Evolutionary conservation across 2,888 invertebrate species (phyloP), one percentile per base, ranked within the genome.

Genomic region (Dioctria linearis): DNA sequence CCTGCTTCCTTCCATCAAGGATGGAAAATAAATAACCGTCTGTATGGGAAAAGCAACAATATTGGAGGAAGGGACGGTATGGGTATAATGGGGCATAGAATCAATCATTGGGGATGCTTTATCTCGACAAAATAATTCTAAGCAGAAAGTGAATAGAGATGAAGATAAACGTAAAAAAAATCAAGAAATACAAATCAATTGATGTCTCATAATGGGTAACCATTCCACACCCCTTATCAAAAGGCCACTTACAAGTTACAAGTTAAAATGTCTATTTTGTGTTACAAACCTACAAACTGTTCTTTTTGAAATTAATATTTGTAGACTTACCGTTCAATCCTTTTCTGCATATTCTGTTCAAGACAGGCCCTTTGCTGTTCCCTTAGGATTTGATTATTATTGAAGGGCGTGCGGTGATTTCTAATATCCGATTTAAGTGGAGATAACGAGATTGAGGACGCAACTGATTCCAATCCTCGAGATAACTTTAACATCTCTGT

Each of bases 401-500:
- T 39, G 39, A 8, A 63, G 63, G 39, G 63, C 4, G 63, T 9
- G n/a, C 46, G 46, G 13, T 63, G 76, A 49, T 49, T 76, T 5
- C 76, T 63, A 57, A 43, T 49, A n/a, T 76, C 76, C 42, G 63
- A 63, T n/a, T 76, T 76, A 0, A 63, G 61, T 8, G 63, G 61
- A 4, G 63, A 63, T 11, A 63, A 63, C 4, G 76, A 57, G n/a
- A 65, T 86, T 3, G 88, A 88, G 5, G 87, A 86, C 37, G 90
- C 90, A 81, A 94, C 94, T 83, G 94, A 94, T 89, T 95, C 95
- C 85, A 95, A 90, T 82, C 95, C 95, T 83, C 95, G 91, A 42
- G 95, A 95, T 46, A 96, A 91, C 86, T 95, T 94, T 85, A 96
- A 91, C 95, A 95, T 95, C 91, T 95, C 95, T 54, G 95, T 94